Conservation (phyloP, 2,888 invertebrate species). For the Trachelus stipa region DNA sequence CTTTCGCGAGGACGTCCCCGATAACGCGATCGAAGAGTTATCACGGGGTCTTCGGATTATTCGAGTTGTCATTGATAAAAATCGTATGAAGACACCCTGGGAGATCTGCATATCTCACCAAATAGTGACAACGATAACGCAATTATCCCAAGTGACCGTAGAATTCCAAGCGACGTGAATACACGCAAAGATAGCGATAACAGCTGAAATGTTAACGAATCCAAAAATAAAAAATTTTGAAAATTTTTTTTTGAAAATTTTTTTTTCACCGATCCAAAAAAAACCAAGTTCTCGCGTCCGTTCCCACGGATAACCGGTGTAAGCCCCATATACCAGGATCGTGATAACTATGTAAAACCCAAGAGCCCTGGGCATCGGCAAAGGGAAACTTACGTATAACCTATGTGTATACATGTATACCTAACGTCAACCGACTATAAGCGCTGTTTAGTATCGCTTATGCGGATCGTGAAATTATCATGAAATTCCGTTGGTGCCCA, state of each 20-base stretch:
- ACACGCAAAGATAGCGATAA: neutral
- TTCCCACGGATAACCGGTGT: neutral
- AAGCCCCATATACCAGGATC: too few species aligned
- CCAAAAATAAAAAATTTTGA: neutral
- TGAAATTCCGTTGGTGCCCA: neutral
- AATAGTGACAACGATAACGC: neutral
- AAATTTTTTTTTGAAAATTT: too few species aligned
- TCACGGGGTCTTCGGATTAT: neutral
- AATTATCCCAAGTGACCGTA: neutral
- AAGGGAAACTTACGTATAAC: neutral
- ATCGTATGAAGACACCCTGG: neutral
- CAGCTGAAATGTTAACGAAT: accelerated
- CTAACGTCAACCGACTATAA: neutral
- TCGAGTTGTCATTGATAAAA: neutral
- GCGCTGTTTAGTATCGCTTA: neutral
- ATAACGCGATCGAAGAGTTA: neutral
- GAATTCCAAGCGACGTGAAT: too few species aligned
- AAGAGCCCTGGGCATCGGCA: neutral
- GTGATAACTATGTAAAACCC: neutral
- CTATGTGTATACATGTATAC: neutral
- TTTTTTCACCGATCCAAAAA: neutral
- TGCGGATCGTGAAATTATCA: neutral
- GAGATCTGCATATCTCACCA: neutral
- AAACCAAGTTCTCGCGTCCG: neutral
- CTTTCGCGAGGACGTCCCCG: neutral